These are phyloP conservation scores for Eleutherodactylus coqui DNA, from an alignment of 2,797 vertebrate species.

Conservation along the genomic window DNA sequence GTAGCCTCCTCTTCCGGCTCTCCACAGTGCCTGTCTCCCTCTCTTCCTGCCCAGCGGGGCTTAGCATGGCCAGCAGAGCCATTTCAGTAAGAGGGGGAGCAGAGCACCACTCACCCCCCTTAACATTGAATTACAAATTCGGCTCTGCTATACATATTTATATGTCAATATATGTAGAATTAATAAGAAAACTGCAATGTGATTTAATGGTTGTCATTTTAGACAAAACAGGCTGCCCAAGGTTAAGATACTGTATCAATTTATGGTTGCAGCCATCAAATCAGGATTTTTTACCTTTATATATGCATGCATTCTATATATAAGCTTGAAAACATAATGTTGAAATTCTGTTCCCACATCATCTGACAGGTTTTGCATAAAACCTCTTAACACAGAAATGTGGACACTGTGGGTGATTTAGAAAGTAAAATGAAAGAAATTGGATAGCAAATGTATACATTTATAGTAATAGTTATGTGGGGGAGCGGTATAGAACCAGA, in stretches of 20 bases:
- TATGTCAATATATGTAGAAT: neutral
- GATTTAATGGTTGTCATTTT: neutral
- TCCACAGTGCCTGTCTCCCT: too few species aligned
- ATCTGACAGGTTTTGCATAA: neutral
- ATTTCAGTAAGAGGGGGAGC: too few species aligned
- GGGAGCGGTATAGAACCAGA: neutral
- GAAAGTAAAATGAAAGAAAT: neutral
- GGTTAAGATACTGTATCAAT: neutral
- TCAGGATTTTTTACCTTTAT: neutral
- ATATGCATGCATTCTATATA: neutral
- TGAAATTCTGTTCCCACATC: too few species aligned
- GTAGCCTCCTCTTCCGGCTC: too few species aligned
- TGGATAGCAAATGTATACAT: neutral
- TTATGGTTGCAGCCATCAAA: neutral
- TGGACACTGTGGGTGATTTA: neutral
- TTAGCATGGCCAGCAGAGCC: too few species aligned
- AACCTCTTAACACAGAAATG: neutral
- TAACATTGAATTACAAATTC: too few species aligned
- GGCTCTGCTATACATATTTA: too few species aligned
- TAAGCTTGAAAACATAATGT: neutral
- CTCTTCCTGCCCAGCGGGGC: too few species aligned
- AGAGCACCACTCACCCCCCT: too few species aligned
- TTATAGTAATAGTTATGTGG: neutral
- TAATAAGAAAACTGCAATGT: neutral
- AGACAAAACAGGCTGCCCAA: neutral